Base-by-base conservation (phyloP, 2,888 invertebrate species). In the Disparrhopalites patrizii region DNA sequence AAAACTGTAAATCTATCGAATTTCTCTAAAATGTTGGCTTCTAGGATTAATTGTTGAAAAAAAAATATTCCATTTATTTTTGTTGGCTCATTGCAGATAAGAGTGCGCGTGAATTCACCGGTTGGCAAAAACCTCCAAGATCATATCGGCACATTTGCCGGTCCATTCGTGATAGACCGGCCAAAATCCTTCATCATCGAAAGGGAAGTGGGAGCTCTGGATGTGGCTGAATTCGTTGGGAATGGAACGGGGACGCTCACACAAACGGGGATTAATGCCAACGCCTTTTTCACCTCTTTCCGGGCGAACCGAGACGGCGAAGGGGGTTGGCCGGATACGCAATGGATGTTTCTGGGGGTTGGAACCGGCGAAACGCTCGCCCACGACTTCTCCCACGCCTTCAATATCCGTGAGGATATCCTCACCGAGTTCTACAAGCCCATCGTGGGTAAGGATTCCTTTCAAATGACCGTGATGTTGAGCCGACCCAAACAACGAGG, bases 101-200 rank as follows among this genome's bases (percentile, higher is more conserved):
- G 68, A 20, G 66, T 68, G 4, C 62, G 66, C 3, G 68, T 67
- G 1, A 66, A 73, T 58, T 47, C 69, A 1, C 73, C 73, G 18
- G 73, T 73, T 1, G 73, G 73, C 10, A 60, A 68, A 69, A 73
- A 73, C 43, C 62, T 74, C 0, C 70, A 73, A 65, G 73, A 73
- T 54, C 73, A 73, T 43, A 66, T 73, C 10, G 73, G 73, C 10
- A 69, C 68, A 3, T 68, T 73, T 38, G 63, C 69, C 1, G 73
- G 73, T 7, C 73, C 73, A 5, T 72, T 73, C 52, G 2, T 70
- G 10, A 57, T 73, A 13, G 66, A 72, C 51, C 57, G 65, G 28
- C 70, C 70, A 3, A 43, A 68, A 10, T 72, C 70, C 13, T 67
- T 70, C 40, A 38, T 73, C 1, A 43, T 61, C 1, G 70, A 69